Conservation (phyloP, 2,797 vertebrate genomes). For the Phrynocephalus vlangalii region DNA sequence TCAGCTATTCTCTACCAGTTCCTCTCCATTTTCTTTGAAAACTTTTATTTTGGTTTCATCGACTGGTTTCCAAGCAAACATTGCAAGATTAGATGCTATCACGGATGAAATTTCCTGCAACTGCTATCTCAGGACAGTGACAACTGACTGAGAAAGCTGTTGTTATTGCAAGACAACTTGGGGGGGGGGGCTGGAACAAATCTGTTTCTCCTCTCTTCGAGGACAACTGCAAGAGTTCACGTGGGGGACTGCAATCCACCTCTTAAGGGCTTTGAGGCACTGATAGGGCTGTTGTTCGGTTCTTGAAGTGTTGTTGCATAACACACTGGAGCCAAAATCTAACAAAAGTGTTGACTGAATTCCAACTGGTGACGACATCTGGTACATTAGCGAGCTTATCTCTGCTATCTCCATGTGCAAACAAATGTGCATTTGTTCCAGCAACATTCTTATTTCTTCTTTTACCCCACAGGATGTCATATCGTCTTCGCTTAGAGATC, state of each 20-base stretch:
- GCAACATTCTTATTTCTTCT: constrained; percentile 65
- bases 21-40: constrained; percentile 41
- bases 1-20: constrained; percentile 54
- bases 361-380: constrained; percentile 78
- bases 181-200: constrained; percentile 35
- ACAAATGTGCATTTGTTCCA: constrained; percentile 76
- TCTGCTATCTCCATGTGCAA: constrained; percentile 77
- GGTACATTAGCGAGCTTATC: constrained; percentile 74
- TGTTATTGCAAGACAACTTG: constrained; percentile 39
- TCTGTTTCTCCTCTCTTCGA: constrained; percentile 21
- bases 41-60: constrained; percentile 30
- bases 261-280: constrained; percentile 24
- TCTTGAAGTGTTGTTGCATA: constrained; percentile 48
- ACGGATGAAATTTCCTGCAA: constrained; percentile 13
- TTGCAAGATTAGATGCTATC: constrained; percentile 48
- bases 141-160: constrained; percentile 53
- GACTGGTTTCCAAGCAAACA: constrained; percentile 33
- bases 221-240: constrained; percentile 40
- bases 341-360: constrained; percentile 69
- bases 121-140: constrained; percentile 35
- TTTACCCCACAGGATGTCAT: constrained; percentile 58
- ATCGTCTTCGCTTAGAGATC: constrained; percentile 55
- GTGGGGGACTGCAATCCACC: constrained; percentile 27
- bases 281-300: constrained; percentile 17
- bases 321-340: constrained; percentile 57